Percentiles rank a stretch among this genome's conserved stretches.
Evolutionary conservation across 2,113 vertebrate genomes (phyloP).

Genomic region (Coracopsis vasa): DNA sequence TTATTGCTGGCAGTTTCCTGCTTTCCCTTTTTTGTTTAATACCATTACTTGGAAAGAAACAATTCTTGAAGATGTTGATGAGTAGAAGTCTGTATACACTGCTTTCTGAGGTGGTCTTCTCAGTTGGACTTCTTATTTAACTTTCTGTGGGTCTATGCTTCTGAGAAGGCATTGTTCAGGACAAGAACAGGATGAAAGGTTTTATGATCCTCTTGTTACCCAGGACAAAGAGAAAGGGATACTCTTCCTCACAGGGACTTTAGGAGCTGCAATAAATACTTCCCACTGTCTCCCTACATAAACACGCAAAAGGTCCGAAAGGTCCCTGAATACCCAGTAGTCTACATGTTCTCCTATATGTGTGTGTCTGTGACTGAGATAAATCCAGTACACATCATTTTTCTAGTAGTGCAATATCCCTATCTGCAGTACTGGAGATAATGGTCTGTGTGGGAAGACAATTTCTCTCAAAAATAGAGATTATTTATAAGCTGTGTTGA

Average conservation of each 20-base stretch:
- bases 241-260: background rate
- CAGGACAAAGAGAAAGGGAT: background rate
- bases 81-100: background rate
- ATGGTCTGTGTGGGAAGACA: accelerated
- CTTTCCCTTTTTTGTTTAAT: background rate
- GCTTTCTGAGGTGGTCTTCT: background rate
- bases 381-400: background rate
- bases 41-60: background rate
- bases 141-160: background rate
- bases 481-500: background rate
- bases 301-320: background rate
- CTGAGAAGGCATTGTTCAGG: background rate
- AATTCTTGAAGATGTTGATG: background rate
- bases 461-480: background rate
- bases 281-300: background rate
- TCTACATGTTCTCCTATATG: background rate
- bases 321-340: background rate
- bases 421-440: background rate
- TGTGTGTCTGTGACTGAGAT: background rate
- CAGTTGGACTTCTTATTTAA: background rate
- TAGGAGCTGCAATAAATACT: background rate
- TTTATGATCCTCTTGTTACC: background rate
- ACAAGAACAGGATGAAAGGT: background rate
- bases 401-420: background rate
- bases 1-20: background rate